Evolutionary conservation across 2,888 invertebrate species (phyloP).

Genomic region (Temnothorax ravouxi): DNA sequence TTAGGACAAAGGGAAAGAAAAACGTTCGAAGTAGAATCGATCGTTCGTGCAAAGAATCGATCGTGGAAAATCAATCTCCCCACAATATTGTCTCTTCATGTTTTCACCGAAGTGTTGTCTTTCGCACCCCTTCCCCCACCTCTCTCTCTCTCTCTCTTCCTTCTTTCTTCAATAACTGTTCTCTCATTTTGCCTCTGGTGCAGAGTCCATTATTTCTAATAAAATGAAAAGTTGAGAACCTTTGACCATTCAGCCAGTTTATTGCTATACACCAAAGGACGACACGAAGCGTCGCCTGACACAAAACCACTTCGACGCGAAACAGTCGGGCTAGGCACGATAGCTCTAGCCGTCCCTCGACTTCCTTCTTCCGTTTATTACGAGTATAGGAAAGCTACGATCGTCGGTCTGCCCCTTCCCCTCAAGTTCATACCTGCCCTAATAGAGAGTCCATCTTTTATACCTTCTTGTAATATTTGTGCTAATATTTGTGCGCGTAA

Average conservation of each 20-base stretch:
- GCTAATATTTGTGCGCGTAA: background rate
- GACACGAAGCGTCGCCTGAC: slow-evolving; percentile 82
- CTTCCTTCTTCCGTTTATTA: slow-evolving; percentile 72
- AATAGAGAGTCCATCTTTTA: slow-evolving; percentile 1
- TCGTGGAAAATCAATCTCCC: slow-evolving; percentile 71
- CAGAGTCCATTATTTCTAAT: slow-evolving; percentile 65
- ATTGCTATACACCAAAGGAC: slow-evolving; percentile 77
- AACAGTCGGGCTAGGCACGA: slow-evolving; percentile 83
- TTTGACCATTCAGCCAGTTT: slow-evolving; percentile 79
- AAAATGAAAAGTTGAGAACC: slow-evolving; percentile 79
- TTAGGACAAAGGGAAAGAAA: slow-evolving; percentile 57
- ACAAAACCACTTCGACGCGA: slow-evolving; percentile 82
- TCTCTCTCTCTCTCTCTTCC: slow-evolving; percentile 20
- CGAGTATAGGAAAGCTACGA: slow-evolving; percentile 66
- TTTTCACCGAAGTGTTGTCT: slow-evolving; percentile 54
- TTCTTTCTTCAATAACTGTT: slow-evolving; percentile 30
- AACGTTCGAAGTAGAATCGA: slow-evolving; percentile 56
- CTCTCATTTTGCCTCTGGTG: slow-evolving; percentile 41
- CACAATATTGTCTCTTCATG: slow-evolving; percentile 20
- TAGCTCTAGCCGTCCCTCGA: slow-evolving; percentile 69
- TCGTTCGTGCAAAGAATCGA: slow-evolving; percentile 56
- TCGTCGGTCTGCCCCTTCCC: slow-evolving; percentile 2
- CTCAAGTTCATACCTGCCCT: slow-evolving; percentile 56
- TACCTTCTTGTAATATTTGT: background rate
- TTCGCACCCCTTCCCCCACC: slow-evolving; percentile 14